Percentiles rank a stretch among this genome's conserved stretches.
Conservation (phyloP, 2,113 vertebrate species). For the Peromyscus leucopus region DNA sequence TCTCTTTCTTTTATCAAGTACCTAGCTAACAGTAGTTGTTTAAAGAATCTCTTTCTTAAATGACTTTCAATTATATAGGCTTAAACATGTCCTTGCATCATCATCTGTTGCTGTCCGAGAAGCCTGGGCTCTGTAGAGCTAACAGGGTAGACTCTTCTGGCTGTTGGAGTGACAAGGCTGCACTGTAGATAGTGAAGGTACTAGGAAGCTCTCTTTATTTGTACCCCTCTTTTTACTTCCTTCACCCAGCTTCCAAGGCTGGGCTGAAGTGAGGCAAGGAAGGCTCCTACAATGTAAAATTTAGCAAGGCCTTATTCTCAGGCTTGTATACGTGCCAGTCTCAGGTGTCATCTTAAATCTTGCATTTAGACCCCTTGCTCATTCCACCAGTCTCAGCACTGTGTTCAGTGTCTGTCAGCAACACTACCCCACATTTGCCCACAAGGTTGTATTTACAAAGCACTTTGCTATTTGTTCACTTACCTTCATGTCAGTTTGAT, state of each 20-base stretch:
- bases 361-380: background rate
- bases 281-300: background rate
- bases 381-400: background rate
- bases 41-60: background rate
- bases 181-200: background rate
- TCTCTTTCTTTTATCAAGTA: background rate
- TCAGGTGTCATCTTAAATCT: background rate
- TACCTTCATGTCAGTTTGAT: background rate
- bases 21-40: background rate
- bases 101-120: slow-evolving; percentile 11
- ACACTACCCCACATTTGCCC: background rate
- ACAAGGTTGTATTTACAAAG: background rate
- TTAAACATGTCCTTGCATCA: slow-evolving; percentile 8
- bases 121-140: background rate
- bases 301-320: background rate
- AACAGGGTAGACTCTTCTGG: background rate
- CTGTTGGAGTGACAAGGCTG: background rate
- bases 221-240: background rate
- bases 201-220: background rate
- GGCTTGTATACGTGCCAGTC: background rate
- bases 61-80: background rate
- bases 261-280: background rate
- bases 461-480: background rate
- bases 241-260: background rate
- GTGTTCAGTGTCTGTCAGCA: slow-evolving; percentile 3